phyloP scores from a whole-genome alignment of 2,113 vertebrate genomes.

The Xenopus laevis region DNA sequence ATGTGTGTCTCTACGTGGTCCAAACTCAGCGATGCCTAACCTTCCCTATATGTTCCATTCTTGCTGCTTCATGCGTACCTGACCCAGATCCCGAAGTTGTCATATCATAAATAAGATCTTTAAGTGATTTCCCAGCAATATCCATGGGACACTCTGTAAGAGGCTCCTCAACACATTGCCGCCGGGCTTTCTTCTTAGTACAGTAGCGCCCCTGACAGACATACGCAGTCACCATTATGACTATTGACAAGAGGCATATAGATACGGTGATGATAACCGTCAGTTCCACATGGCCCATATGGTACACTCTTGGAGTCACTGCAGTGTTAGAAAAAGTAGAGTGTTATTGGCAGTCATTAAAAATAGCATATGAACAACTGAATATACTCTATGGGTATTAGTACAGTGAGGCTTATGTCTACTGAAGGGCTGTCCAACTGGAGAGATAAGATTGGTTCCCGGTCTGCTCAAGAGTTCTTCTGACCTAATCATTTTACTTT shows the following conservation, averaged over 20 bases:
- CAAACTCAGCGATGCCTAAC: too few relatives aligned
- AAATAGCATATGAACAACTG: too few relatives aligned
- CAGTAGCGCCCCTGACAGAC: constrained; percentile 63
- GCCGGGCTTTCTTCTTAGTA: constrained; percentile 57
- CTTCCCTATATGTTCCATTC: too few relatives aligned
- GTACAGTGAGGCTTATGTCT: too few relatives aligned
- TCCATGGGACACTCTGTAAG: constrained; percentile 75
- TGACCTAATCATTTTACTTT: too few relatives aligned
- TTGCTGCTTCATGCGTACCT: constrained; percentile 61
- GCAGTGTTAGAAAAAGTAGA: background rate
- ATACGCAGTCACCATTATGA: constrained; percentile 62
- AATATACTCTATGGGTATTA: too few relatives aligned
- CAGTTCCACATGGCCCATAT: constrained; percentile 63
- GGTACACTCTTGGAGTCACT: constrained; percentile 53
- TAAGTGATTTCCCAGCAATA: constrained; percentile 77
- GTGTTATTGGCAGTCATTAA: too few relatives aligned
- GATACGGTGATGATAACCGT: constrained; percentile 69
- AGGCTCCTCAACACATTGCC: constrained; percentile 76
- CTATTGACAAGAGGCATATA: constrained; percentile 67
- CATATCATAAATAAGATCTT: constrained; percentile 89
- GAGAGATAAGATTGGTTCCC: too few relatives aligned
- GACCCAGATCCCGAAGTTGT: constrained; percentile 92
- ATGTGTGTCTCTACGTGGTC: too few relatives aligned
- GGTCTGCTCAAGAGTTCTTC: too few relatives aligned
- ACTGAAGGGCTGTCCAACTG: too few relatives aligned